Evolutionary conservation across 2,888 invertebrate species (phyloP).

Genomic region (Morpho achilles): DNA sequence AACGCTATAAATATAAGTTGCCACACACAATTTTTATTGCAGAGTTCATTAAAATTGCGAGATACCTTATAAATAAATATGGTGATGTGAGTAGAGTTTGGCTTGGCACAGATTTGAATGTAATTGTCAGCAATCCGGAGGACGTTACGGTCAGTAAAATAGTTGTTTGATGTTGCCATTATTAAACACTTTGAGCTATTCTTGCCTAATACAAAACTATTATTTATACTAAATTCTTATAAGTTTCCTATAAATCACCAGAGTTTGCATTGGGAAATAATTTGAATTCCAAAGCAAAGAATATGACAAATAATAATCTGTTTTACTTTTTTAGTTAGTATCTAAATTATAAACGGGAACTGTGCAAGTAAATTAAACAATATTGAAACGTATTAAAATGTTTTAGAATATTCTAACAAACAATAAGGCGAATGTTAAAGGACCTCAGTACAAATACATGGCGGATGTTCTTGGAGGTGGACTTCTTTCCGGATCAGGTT

Average conservation of each 20-base stretch:
- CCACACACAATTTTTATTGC: conserved; percentile 29
- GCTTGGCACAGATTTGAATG: conserved; percentile 59
- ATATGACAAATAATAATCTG: too few species aligned
- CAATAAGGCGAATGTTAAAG: conserved; percentile 49
- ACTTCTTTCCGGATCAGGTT: conserved; percentile 64
- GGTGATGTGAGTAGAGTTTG: conserved; percentile 48
- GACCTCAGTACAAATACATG: conserved; percentile 65
- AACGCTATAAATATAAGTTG: background rate
- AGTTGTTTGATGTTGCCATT: background rate
- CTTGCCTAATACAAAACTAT: too few species aligned
- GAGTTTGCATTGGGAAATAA: too few species aligned
- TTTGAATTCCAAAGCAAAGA: too few species aligned
- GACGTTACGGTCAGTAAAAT: conserved; percentile 48
- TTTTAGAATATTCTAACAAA: conserved; percentile 50
- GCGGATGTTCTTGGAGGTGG: conserved; percentile 51
- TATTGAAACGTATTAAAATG: too few species aligned
- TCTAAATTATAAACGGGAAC: too few species aligned
- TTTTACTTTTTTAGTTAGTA: too few species aligned
- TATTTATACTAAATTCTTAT: too few species aligned
- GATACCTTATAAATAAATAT: conserved; percentile 37
- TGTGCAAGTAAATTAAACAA: too few species aligned
- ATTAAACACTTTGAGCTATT: too few species aligned
- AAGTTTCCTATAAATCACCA: too few species aligned
- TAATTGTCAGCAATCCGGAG: conserved; percentile 52
- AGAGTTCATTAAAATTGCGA: conserved; percentile 45